Percentiles rank a stretch among this genome's conserved stretches.
phyloP scores from a whole-genome alignment of 2,113 vertebrate species.

The Piprites chloris region DNA sequence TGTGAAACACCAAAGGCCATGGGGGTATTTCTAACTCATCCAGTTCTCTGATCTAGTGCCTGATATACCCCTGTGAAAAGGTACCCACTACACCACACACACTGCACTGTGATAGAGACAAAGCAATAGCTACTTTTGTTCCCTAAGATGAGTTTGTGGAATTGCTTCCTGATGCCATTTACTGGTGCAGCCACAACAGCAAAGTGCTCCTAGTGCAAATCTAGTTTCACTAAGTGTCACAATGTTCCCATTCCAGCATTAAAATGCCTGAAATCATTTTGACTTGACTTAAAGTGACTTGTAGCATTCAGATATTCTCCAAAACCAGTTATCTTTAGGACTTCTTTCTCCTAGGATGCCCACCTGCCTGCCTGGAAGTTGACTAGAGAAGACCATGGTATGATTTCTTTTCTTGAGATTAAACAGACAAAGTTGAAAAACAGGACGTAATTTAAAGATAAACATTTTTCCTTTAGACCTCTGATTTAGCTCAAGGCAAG shows the following conservation, averaged over 20 bases:
- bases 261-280: background rate
- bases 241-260: background rate
- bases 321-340: background rate
- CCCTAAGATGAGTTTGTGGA: background rate
- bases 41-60: background rate
- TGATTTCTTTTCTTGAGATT: background rate
- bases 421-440: background rate
- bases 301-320: background rate
- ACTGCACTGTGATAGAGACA: rapidly evolving
- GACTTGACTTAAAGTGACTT: background rate
- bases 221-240: background rate
- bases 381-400: background rate
- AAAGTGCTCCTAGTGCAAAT: background rate
- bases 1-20: background rate
- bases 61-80: background rate
- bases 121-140: background rate
- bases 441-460: background rate
- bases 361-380: background rate
- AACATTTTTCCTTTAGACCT: background rate
- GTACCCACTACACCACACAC: background rate
- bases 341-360: background rate
- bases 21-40: background rate
- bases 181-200: background rate
- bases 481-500: background rate
- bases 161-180: background rate